These are phyloP conservation scores for Trichopria drosophilae DNA, from an alignment of 2,888 invertebrate genomes.

Conservation along the genomic window DNA sequence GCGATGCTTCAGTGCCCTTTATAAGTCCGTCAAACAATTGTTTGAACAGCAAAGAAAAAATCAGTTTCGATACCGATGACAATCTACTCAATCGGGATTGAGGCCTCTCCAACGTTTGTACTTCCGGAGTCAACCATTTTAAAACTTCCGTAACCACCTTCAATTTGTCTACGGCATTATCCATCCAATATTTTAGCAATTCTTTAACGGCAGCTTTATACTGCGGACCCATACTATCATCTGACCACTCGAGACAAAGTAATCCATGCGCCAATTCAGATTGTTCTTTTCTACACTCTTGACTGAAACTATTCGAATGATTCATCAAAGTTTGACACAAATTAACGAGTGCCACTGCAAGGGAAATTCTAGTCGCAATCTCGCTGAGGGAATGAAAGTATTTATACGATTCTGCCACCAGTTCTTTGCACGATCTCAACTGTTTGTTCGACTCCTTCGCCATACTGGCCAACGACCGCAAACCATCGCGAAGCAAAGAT, in stretches of 20 bases:
- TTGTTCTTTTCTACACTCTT: constrained; percentile 46
- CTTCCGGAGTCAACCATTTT: constrained; percentile 63
- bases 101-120: constrained; percentile 62
- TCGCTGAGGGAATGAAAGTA: constrained; percentile 54
- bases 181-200: constrained; percentile 53
- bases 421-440: constrained; percentile 49
- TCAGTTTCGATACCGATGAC: constrained; percentile 66
- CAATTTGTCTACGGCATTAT: constrained; percentile 55
- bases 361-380: constrained; percentile 53
- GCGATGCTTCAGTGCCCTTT: constrained; percentile 61
- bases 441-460: constrained; percentile 41
- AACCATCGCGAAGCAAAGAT: constrained; percentile 48
- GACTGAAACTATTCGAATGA: constrained; percentile 46
- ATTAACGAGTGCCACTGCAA: constrained; percentile 50
- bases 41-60: constrained; percentile 70
- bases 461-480: constrained; percentile 49
- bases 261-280: constrained; percentile 51
- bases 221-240: constrained; percentile 39
- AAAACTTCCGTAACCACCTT: constrained; percentile 65
- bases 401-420: constrained; percentile 52
- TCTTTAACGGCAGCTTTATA: constrained; percentile 49
- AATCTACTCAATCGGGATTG: constrained; percentile 65
- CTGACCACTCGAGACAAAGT: constrained; percentile 49
- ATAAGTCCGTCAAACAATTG: constrained; percentile 68
- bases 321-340: constrained; percentile 51